Base-by-base conservation (phyloP, 2,888 invertebrate genomes). In the Eueremaeus valkanovi region DNA sequence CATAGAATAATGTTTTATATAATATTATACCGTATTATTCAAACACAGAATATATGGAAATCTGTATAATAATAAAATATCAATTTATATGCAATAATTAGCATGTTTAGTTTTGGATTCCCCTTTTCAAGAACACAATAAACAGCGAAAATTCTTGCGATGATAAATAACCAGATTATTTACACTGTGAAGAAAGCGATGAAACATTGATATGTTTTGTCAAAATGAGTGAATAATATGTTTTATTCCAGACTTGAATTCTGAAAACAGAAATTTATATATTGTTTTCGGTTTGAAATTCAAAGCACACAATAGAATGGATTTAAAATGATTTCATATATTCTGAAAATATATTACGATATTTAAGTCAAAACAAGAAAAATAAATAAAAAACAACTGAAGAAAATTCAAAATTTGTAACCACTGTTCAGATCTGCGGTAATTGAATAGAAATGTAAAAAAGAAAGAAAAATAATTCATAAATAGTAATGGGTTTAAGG, bases 191-290 rank as follows among this genome's bases (percentile, higher is more conserved):
- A 63, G 3, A 63, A 63, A 36, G 63, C 33, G 27, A 33, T 63
- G 63, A 63, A 63, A 63, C n/a, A 63, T 63, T 63, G 63, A 63
- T 36, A 36, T 21, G 18, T 33, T 63, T 63, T 31, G 63, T 33
- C 63, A 33, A 63, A 63, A 63, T 33, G 31, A 63, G 63, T 5
- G 5, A 63, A 29, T 16, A 61, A 61, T 51, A 16, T 36, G 45
- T 45, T 45, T 45, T 45, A 16, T 45, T 3, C 45, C 18, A 16
- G 9, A 45, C 9, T 45, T 36, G 36, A 11, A 36, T 36, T n/a
- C 21, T 51, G 6, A 51, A n/a, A 21, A 21, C 51, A n/a, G 21
- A 2, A 27, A 55, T 55, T 55, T 45, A 3, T 16, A 55, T 55
- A 55, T 51, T 51, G 21, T 21, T n/a, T 51, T 18, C 3, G 51